Base-by-base conservation (phyloP, 2,888 invertebrate genomes). In the Cheiracanthium punctorium region DNA sequence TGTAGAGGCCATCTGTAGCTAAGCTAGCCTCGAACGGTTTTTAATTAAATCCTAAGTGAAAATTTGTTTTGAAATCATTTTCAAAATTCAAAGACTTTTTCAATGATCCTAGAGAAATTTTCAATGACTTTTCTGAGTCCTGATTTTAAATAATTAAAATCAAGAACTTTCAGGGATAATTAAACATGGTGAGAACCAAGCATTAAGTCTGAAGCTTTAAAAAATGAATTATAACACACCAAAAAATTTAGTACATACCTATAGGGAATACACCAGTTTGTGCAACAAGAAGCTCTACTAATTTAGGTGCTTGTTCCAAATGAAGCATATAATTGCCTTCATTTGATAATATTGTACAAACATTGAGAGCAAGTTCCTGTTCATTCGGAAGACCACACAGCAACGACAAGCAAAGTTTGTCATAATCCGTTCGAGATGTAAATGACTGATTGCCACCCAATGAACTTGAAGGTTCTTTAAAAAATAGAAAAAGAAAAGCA, bases 351-450 rank as follows among this genome's bases (percentile, higher is more conserved):
- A 99, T 93, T 0, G 97, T 97, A 92, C 98, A 98, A 1, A 98
- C 97, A 92, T 99, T 99, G 90, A 99, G 95, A 28, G 98, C 98
- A 92, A 99, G 98, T 92, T 99, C 99, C 91, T 98, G 97, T 92
- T 99, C 99, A 92, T 99, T 99, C 1, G 99, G 98, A 91, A 99
- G 93, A 0, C 98, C 98, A 17, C 97, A 97, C 76, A 97, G 93
- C 58, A 99, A 93, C 0, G 98, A 97, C 74, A 98, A 93, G 17
- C 96, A 94, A 84, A 99, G 93, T 88, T 97, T 95, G 90, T 96
- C 96, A 91, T 96, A 96, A 90, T 96, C 96, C 0, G 90, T 90
- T 58, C 89, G 20, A 41, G 70, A 70, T 1, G 41, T 4, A 58
- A 58, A 58, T 24, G 58, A 5, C 7, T 58, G 8, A 12, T 2